Evolutionary conservation across 2,797 vertebrate species (phyloP), one percentile per base, ranked within the genome.

Genomic region (Leptoclinus maculatus): DNA sequence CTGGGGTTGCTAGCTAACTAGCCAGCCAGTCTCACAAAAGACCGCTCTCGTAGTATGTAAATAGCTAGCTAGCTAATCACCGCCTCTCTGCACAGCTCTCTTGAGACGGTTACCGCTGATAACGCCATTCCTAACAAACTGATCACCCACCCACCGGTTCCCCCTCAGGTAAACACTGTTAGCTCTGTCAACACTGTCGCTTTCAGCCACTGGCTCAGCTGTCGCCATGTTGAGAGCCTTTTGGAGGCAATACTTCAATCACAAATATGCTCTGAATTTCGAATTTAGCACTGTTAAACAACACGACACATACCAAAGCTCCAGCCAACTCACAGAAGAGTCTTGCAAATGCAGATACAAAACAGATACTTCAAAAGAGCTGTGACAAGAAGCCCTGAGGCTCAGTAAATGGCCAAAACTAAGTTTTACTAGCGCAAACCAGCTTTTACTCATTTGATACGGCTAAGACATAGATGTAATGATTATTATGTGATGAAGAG

Each of bases 401-500:
- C 38, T 39, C 32, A 8, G 36, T 21, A 43, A 68, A 36, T 34
- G 47, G 34, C 27, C 51, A 14, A 23, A 73, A 67, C 45, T 10
- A 43, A 16, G n/a, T 53, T 49, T 51, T 23, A 63, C 14, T 7
- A 36, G 56, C 27, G 34, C 17, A 54, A 54, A 38, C 53, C 16
- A 74, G 57, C 34, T 66, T 75, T 53, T n/a, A 45, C 11, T 67
- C 5, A 65, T 73, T 62, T 45, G 56, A 62, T 65, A 43, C 1
- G 38, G 59, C 13, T 21, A 56, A 49, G 57, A 74, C 41, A 71
- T 39, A 49, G n/a, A 82, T 38, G 19, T 68, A 76, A 54, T 43
- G 27, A 69, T 72, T 36, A 74, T 67, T 41, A 62, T 77, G 21
- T 53, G 72, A 69, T 77, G 64, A 63, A 58, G 25, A n/a, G 45